Percentiles rank a stretch among this genome's conserved stretches.
These are phyloP conservation scores for Anagyrus pseudococci DNA, from an alignment of 2,888 invertebrate species.

Conservation along the genomic window DNA sequence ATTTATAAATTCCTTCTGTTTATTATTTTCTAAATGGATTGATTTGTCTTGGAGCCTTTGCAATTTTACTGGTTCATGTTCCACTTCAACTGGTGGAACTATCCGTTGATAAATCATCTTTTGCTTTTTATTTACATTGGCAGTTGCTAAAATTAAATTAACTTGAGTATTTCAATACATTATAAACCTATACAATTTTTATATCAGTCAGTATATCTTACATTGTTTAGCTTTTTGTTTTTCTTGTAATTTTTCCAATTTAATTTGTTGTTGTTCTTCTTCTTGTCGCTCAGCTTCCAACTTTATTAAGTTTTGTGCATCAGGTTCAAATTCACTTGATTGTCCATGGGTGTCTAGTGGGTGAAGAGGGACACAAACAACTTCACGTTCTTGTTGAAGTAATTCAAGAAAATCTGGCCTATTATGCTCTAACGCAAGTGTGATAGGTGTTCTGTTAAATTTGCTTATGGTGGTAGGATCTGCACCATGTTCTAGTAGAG, in stretches of 20 bases:
- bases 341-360: conserved; percentile 42
- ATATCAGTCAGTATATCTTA: conserved; percentile 12
- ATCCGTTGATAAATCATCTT: conserved; percentile 56
- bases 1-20: conserved; percentile 50
- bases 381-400: conserved; percentile 62
- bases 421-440: conserved; percentile 73
- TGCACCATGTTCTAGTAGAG: conserved; percentile 78
- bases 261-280: conserved; percentile 48
- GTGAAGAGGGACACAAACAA: conserved; percentile 45
- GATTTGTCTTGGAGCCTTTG: conserved; percentile 42
- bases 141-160: conserved; percentile 31
- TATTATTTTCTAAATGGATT: conserved; percentile 44
- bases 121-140: conserved; percentile 50
- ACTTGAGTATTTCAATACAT: neutral
- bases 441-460: conserved; percentile 74
- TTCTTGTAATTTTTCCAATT: conserved; percentile 47
- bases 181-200: neutral
- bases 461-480: conserved; percentile 73
- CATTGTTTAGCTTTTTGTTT: conserved; percentile 41
- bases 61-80: conserved; percentile 48
- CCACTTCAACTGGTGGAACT: conserved; percentile 48
- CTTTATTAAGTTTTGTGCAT: conserved; percentile 56
- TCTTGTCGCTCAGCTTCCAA: conserved; percentile 51
- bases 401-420: conserved; percentile 69
- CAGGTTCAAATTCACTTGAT: conserved; percentile 53